Evolutionary conservation across 2,888 invertebrate species (phyloP), one percentile per base, ranked within the genome.

Genomic region (Argynnis bischoffii): DNA sequence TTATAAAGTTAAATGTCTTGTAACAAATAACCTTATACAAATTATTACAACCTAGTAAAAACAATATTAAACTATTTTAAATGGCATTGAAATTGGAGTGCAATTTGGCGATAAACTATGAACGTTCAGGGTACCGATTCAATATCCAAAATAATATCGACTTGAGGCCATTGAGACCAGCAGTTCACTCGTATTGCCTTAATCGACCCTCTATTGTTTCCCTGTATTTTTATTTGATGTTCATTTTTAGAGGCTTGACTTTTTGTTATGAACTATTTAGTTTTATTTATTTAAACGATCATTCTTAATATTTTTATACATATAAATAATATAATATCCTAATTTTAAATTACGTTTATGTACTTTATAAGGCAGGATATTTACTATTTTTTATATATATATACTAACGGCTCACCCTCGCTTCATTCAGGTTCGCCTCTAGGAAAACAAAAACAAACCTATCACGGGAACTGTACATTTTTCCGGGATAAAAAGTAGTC

Each of bases 121-220:
- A 53, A 41, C 35, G 8, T 41, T 41, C 35, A 35, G 31, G 59
- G 46, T 31, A 15, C 48, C 47, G 60, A 66, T 66, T 55, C 55
- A 60, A 66, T 66, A 48, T 35, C 55, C 54, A 35, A 61, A 61
- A 61, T 61, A 51, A 61, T 61, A 61, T 61, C 35, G 51, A 51
- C 51, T 61, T 61, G 61, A 61, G 61, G 35, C 61, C 18, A 61
- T 61, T 61, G 51, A 61, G 50, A 50, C 61, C 50, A 61, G 50
- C 61, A 61, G 61, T 61, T 61, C 41, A 18, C 61, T 61, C 51
- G 51, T 61, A 50, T 60, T 50, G 51, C 61, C 51, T 61, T 61
- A 61, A 61, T 61, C 61, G 61, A 50, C 18, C 51, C 51, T 61
- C 14, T 51, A 41, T 61, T 61, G 41, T 61, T 51, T 61, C 11